Conservation (phyloP, 2,797 vertebrate species). For the Tokudaia tokunoshimensis region DNA sequence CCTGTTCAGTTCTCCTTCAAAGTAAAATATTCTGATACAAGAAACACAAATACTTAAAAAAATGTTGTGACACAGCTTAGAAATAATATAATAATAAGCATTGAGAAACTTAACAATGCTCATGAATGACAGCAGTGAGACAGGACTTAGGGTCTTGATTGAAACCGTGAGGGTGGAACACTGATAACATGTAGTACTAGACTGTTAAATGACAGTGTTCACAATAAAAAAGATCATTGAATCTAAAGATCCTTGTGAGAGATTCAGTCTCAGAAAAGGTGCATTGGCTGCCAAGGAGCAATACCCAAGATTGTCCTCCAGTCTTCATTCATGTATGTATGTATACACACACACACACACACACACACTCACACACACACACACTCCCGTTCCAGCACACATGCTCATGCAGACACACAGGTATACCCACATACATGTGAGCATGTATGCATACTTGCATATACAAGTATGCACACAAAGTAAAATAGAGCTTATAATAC, state of each 20-base stretch:
- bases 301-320: not conserved
- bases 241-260: not conserved
- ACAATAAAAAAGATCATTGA: not conserved
- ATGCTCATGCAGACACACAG: not conserved
- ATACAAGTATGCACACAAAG: no score
- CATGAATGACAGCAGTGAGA: not conserved
- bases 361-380: not conserved
- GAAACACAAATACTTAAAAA: not conserved
- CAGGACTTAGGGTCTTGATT: not conserved
- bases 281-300: not conserved
- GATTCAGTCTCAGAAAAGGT: not conserved
- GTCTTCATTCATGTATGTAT: not conserved
- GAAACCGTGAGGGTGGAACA: not conserved
- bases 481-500: not conserved
- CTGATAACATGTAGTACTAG: not conserved
- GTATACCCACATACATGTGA: not conserved
- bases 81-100: not conserved
- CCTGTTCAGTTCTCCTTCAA: not conserved
- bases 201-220: not conserved
- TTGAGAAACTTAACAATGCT: not conserved
- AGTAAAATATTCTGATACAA: conserved; percentile 51
- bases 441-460: not conserved
- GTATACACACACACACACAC: no score
- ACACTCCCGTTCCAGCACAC: not conserved
- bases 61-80: not conserved